A percentile compares a stretch with the other conserved stretches of the same genome.
phyloP scores from a whole-genome alignment of 2,888 invertebrate genomes.

The Sesamia inferens region DNA sequence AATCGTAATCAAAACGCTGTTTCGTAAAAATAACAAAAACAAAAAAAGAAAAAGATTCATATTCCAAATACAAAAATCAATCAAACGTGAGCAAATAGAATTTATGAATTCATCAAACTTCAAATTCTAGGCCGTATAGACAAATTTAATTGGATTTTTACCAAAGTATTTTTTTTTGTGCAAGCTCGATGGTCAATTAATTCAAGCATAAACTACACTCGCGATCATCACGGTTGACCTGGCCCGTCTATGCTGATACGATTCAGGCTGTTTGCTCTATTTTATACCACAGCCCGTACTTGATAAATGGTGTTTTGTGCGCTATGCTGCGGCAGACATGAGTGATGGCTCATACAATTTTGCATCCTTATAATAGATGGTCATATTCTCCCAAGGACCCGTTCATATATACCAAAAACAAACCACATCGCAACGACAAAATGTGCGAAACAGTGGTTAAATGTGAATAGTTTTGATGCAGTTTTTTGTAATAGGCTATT shows the following conservation, averaged over 20 bases:
- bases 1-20: not conserved
- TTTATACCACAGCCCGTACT: conserved; percentile 22
- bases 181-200: conserved; percentile 24
- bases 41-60: conserved; percentile 16
- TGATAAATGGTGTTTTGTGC: conserved; percentile 44
- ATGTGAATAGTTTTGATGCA: not conserved
- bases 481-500: not conserved
- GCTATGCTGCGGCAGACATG: conserved; percentile 19
- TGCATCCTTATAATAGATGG: conserved; percentile 22
- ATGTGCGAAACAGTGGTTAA: not conserved
- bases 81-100: conserved; percentile 32
- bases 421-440: not conserved
- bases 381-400: not conserved
- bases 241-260: conserved; percentile 9
- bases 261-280: conserved; percentile 18
- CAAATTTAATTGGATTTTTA: conserved; percentile 2
- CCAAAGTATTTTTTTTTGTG: conserved; percentile 10
- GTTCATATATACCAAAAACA: not conserved
- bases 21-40: conserved; percentile 14
- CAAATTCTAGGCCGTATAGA: conserved; percentile 8
- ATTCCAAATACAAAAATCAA: conserved; percentile 38
- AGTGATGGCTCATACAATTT: conserved; percentile 34
- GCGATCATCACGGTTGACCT: conserved; percentile 44
- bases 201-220: conserved; percentile 29
- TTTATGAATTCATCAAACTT: conserved; percentile 16